Conservation (phyloP, 2,797 vertebrate genomes). For the Kryptolebias ocellatus region DNA sequence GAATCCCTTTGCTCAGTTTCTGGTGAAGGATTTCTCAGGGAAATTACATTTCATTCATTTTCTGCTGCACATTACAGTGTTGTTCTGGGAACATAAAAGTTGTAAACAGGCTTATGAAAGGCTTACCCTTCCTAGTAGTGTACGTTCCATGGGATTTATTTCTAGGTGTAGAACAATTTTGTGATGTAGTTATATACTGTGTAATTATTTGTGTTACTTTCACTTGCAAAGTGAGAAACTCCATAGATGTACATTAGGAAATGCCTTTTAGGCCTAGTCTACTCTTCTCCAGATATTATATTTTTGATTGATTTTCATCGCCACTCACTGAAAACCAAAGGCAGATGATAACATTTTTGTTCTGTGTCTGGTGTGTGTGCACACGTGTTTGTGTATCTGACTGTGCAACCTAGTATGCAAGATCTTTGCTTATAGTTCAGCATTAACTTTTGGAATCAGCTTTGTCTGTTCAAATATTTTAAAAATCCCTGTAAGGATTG, state of each 20-base stretch:
- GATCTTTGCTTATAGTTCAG: too few species aligned
- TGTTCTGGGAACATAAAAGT: slow-evolving; percentile 61
- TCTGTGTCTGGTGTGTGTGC: too few species aligned
- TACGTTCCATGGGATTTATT: slow-evolving; percentile 55
- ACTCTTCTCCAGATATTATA: too few species aligned
- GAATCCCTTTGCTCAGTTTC: slow-evolving; percentile 81
- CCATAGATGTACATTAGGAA: not conserved
- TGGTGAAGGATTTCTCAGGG: slow-evolving; percentile 68
- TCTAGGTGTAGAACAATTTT: slow-evolving; percentile 49
- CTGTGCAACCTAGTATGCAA: too few species aligned
- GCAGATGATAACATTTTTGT: too few species aligned
- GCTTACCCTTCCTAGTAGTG: slow-evolving; percentile 40
- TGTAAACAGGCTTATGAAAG: slow-evolving; percentile 72
- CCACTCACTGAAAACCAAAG: too few species aligned
- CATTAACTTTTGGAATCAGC: too few species aligned
- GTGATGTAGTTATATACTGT: slow-evolving; percentile 33
- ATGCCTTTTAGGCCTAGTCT: too few species aligned
- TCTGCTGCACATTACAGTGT: slow-evolving; percentile 58
- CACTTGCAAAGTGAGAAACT: slow-evolving; percentile 12
- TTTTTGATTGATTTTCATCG: too few species aligned
- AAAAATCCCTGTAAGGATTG: too few species aligned
- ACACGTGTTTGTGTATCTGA: too few species aligned
- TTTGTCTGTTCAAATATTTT: too few species aligned
- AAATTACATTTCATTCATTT: slow-evolving; percentile 77
- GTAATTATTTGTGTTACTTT: slow-evolving; percentile 42